These are phyloP conservation scores for Uromys caudimaculatus DNA, from an alignment of 2,797 vertebrate genomes.

Conservation along the genomic window DNA sequence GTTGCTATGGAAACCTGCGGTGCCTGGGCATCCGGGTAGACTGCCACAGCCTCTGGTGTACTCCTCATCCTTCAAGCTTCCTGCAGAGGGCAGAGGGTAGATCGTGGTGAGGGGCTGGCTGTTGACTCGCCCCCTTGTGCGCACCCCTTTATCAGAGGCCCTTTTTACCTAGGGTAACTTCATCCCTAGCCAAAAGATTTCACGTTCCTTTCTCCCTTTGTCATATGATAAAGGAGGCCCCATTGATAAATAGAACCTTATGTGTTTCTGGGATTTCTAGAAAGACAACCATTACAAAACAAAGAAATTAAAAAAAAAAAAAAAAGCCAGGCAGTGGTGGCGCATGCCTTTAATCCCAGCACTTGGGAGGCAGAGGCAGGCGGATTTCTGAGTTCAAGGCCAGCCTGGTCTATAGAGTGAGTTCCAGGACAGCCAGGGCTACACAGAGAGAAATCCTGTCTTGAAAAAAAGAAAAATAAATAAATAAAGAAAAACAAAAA, in stretches of 20 bases:
- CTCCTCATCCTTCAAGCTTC: background rate
- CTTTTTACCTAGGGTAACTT: background rate
- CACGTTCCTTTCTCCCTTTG: background rate
- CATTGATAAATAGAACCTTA: background rate
- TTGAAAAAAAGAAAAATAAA: no score
- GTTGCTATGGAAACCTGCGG: conserved; percentile 71
- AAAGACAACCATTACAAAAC: background rate
- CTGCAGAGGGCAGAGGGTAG: conserved; percentile 29
- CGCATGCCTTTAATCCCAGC: no score
- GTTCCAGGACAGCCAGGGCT: no score
- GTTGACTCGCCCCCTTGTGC: background rate
- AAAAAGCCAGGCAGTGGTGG: no score
- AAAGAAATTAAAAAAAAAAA: no score
- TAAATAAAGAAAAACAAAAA: no score
- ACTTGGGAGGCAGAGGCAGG: no score
- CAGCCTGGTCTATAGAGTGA: no score
- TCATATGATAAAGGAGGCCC: background rate
- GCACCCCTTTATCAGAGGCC: background rate
- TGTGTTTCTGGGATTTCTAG: background rate
- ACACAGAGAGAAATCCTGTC: no score
- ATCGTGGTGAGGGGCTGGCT: background rate
- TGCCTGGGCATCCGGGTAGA: conserved; percentile 74
- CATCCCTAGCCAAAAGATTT: background rate
- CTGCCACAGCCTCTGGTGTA: conserved; percentile 69
- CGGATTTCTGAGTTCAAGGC: no score